A percentile compares a stretch with the other conserved stretches of the same genome.
Conservation (phyloP, 64 coral and sea anemone genomes). For the Pocillopora damicornis region DNA sequence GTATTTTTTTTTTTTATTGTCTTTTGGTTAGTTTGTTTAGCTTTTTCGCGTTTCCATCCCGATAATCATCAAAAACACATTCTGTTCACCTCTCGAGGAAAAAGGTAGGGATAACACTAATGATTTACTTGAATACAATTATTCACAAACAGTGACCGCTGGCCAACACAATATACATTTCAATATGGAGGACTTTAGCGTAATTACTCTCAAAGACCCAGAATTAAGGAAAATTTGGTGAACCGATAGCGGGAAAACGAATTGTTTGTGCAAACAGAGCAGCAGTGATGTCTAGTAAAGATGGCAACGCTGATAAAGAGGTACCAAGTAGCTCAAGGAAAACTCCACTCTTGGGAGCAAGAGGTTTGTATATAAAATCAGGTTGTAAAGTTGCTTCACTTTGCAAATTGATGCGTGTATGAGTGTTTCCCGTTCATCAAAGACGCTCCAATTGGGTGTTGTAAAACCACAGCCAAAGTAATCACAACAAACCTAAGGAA, state of each 20-base stretch:
- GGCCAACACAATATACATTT: neutral
- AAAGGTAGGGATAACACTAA: no score
- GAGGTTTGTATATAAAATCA: neutral
- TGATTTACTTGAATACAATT: no score
- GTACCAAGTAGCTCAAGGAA: neutral
- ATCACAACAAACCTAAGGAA: no score
- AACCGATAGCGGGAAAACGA: neutral
- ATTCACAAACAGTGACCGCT: no score
- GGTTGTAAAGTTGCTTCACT: neutral
- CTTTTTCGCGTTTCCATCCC: no score
- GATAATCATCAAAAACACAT: no score
- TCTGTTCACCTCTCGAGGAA: no score
- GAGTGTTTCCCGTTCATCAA: neutral
- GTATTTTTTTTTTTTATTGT: no score
- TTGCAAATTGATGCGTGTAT: neutral
- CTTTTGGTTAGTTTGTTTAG: no score
- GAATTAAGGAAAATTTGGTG: neutral
- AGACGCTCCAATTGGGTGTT: no score
- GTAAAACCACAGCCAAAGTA: no score
- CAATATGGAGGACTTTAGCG: neutral
- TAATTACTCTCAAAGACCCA: no score
- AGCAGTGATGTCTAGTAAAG: slow-evolving; percentile 12
- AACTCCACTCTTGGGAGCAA: slow-evolving; percentile 12
- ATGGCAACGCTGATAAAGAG: neutral
- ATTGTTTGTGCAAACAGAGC: neutral